Conservation (phyloP, 2,113 vertebrate genomes). For the Epinephelus cyanopodus region DNA sequence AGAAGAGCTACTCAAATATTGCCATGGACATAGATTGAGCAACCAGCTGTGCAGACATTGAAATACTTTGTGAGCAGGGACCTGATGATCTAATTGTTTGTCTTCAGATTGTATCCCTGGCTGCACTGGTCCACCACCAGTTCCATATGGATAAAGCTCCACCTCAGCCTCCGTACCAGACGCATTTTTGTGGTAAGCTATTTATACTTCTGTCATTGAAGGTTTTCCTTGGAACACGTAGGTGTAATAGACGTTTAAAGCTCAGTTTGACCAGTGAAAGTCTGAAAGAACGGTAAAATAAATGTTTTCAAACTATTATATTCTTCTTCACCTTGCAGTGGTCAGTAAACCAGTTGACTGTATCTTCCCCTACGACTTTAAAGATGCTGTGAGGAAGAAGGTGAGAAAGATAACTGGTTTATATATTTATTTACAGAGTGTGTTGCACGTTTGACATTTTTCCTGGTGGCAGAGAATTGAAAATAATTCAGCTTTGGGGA, state of each 20-base stretch:
- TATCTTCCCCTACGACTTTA: conserved; percentile 96
- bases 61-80: not conserved
- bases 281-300: not conserved
- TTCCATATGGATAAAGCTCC: conserved; percentile 95
- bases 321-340: conserved; percentile 79
- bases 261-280: not conserved
- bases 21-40: too few relatives aligned
- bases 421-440: too few relatives aligned
- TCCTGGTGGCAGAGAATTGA: too few relatives aligned
- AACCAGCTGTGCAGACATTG: not conserved
- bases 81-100: conserved; percentile 6
- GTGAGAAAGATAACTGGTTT: conserved; percentile 75
- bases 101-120: conserved; percentile 90
- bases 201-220: not conserved
- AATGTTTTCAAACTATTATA: not conserved
- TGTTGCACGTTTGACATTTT: too few relatives aligned
- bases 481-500: too few relatives aligned
- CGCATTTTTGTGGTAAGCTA: conserved; percentile 93
- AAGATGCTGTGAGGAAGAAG: conserved; percentile 90
- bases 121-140: conserved; percentile 90
- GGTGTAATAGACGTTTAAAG: not conserved
- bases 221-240: not conserved
- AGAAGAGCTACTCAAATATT: too few relatives aligned
- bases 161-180: conserved; percentile 93
- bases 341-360: conserved; percentile 94